phyloP scores from a whole-genome alignment of 2,888 invertebrate genomes.

The Tenthredo livida region DNA sequence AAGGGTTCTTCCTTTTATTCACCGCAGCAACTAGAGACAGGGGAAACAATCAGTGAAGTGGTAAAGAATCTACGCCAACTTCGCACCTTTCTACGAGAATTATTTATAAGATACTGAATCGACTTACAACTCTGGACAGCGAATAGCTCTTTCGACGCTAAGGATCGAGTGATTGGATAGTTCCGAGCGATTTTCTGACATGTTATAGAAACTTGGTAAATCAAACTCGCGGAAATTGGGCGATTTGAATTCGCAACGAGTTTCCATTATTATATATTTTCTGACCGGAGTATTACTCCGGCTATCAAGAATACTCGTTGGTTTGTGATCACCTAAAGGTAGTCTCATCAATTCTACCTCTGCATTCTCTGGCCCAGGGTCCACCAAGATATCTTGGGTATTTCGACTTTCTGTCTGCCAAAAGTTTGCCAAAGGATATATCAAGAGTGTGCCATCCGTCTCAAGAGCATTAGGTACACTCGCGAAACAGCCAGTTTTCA shows the following conservation, averaged over 20 bases:
- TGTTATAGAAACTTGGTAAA: background rate
- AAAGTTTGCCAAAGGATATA: constrained; percentile 34
- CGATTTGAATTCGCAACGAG: background rate
- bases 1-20: background rate
- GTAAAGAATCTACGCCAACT: constrained; percentile 34
- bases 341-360: constrained; percentile 10
- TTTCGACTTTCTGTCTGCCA: constrained; percentile 22
- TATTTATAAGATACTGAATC: constrained; percentile 24
- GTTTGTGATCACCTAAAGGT: background rate
- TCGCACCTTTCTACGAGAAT: constrained; percentile 15
- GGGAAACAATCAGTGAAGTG: constrained; percentile 25
- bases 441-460: constrained; percentile 41
- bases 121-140: constrained; percentile 26
- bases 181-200: background rate
- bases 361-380: background rate
- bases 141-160: constrained; percentile 32
- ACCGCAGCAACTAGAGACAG: background rate
- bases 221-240: background rate
- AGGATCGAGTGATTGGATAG: background rate
- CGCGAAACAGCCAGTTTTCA: background rate
- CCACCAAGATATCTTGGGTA: constrained; percentile 1
- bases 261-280: background rate
- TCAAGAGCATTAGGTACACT: constrained; percentile 32
- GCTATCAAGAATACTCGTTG: background rate
- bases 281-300: background rate